phyloP scores from a whole-genome alignment of 2,888 invertebrate genomes.

The Drosophila fungiperda region DNA sequence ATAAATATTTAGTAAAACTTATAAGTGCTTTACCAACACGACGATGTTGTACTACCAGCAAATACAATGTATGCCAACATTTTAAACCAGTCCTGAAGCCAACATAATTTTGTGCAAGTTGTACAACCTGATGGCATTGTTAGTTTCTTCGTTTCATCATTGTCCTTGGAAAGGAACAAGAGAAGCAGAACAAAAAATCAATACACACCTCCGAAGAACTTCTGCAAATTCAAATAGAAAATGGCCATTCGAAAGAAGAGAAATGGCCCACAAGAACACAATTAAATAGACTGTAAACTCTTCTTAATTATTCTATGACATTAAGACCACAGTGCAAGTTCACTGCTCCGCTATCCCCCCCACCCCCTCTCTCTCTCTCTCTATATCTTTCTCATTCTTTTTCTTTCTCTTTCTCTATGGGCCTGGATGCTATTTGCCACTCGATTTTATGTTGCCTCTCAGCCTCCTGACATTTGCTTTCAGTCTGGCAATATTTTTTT shows the following conservation, averaged over 20 bases:
- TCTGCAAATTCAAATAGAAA: slow-evolving; percentile 2
- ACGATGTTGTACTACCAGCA: neutral
- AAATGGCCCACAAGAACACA: neutral
- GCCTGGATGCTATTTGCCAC: slow-evolving; percentile 59
- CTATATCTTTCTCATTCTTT: neutral
- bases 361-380: slow-evolving; percentile 15
- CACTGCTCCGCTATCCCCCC: slow-evolving; percentile 8
- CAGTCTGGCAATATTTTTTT: slow-evolving; percentile 12
- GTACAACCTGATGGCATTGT: slow-evolving; percentile 6
- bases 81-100: neutral
- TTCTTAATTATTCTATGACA: slow-evolving; percentile 1
- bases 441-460: slow-evolving; percentile 47
- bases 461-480: slow-evolving; percentile 43
- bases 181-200: neutral
- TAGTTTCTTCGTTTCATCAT: neutral
- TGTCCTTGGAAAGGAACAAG: slow-evolving; percentile 3
- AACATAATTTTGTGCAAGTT: neutral
- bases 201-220: neutral
- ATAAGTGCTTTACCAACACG: neutral
- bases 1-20: neutral
- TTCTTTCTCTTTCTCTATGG: slow-evolving; percentile 8
- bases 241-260: neutral
- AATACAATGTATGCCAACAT: neutral
- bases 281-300: neutral
- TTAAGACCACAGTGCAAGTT: slow-evolving; percentile 37